Base-by-base conservation (phyloP, 2,797 vertebrate genomes). In the Tamandua tetradactyla region DNA sequence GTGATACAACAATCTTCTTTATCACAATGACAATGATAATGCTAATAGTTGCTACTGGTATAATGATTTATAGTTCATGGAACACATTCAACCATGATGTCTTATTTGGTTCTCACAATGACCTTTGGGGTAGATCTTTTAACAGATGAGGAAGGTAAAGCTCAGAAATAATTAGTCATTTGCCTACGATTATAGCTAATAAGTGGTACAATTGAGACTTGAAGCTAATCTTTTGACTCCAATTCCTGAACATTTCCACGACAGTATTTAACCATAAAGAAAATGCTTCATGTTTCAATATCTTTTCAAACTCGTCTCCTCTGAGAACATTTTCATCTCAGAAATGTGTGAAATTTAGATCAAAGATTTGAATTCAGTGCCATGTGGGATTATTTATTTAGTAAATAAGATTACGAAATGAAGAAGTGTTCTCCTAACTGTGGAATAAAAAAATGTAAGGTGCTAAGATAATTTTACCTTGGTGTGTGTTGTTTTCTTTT, bases 391-490 rank as follows among this genome's bases (percentile, higher is more conserved):
- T 96, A 89, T 91, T 96, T 94, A 62, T 17, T 68, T 87, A 96
- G 61, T 69, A 82, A 96, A 92, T 80, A 83, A 79, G 66, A 68
- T 90, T 94, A 79, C 91, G 92, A 86, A 95, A 87, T 93, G 74
- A 72, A 86, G 14, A 87, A 17, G 14, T 47, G 15, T 74, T 87
- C 57, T 59, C 83, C 23, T 95, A 78, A 94, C 49, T 55, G 32
- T 93, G 47, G 68, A 74, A 86, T 75, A 42, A 88, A 83, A n/a
- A 85, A 42, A 47, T 71, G 7, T n/a, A 30, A 84, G 49, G 18
- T 76, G 9, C 15, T 71, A 91, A 87, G 66, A 83, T 89, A 47
- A 49, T 69, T 78, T 13, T 37, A 35, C 23, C n/a, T 84, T 44
- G 32, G 55, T 76, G 82, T 90, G 47, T 91, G 55, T 4, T 55